phyloP scores from a whole-genome alignment of 1,140 invertebrate species.

The Cecropterus lyciades region DNA sequence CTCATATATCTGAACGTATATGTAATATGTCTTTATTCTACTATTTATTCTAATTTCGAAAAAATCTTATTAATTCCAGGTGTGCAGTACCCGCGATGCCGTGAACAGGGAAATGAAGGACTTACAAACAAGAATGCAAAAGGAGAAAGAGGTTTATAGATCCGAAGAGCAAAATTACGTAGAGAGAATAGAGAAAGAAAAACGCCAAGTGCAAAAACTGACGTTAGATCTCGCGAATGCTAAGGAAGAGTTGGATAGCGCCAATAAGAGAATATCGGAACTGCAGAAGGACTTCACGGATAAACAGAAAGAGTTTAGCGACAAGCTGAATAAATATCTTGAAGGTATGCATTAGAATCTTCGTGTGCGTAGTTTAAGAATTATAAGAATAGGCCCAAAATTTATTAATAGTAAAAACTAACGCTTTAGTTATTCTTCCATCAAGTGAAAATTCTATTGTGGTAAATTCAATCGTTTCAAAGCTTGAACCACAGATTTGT shows the following conservation, averaged over 20 bases:
- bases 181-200: slow-evolving; percentile 72
- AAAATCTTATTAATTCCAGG: slow-evolving; percentile 46
- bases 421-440: too few relatives aligned
- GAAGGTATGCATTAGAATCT: slow-evolving; percentile 47
- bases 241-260: slow-evolving; percentile 69
- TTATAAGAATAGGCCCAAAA: too few relatives aligned
- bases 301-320: slow-evolving; percentile 75
- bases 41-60: too few relatives aligned
- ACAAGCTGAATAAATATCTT: slow-evolving; percentile 71
- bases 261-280: slow-evolving; percentile 76
- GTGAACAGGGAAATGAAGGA: slow-evolving; percentile 70
- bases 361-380: too few relatives aligned
- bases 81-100: slow-evolving; percentile 65
- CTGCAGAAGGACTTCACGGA: slow-evolving; percentile 75
- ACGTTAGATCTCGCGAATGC: slow-evolving; percentile 52
- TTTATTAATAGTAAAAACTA: too few relatives aligned
- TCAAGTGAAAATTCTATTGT: too few relatives aligned
- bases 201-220: slow-evolving; percentile 67
- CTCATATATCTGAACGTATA: too few relatives aligned
- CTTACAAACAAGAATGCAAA: slow-evolving; percentile 61
- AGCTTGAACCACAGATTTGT: too few relatives aligned
- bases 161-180: slow-evolving; percentile 69
- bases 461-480: too few relatives aligned
- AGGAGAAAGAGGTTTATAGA: slow-evolving; percentile 67
- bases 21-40: too few relatives aligned